These are phyloP conservation scores for Cartodere bifasciata DNA, from an alignment of 2,888 invertebrate species.

Conservation along the genomic window DNA sequence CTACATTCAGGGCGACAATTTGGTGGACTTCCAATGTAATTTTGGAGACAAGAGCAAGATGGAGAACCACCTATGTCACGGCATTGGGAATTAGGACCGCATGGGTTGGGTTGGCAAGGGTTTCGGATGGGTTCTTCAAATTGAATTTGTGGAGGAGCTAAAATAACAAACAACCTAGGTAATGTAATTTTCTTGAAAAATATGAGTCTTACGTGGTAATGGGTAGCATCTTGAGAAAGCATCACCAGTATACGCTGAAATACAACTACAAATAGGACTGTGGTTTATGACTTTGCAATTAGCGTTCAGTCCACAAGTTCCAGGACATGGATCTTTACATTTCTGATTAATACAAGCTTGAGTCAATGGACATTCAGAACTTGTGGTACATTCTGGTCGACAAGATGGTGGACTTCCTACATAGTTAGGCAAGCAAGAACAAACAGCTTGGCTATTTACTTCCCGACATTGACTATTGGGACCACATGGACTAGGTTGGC, in stretches of 20 bases:
- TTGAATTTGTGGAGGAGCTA: conserved; percentile 19
- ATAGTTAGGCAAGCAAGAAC: conserved; percentile 46
- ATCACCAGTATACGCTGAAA: conserved; percentile 47
- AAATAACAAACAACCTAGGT: conserved; percentile 13
- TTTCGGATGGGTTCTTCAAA: conserved; percentile 27
- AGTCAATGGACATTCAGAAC: conserved; percentile 40
- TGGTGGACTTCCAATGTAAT: conserved; percentile 59
- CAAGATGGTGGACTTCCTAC: conserved; percentile 48
- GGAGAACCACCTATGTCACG: conserved; percentile 39
- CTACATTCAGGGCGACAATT: conserved; percentile 66
- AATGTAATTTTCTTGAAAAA: neutral
- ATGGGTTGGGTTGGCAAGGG: conserved; percentile 58
- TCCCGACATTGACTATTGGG: conserved; percentile 63
- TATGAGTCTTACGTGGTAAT: conserved; percentile 30
- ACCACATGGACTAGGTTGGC: conserved; percentile 65
- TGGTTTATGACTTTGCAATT: conserved; percentile 44
- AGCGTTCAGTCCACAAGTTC: conserved; percentile 40
- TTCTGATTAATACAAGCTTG: conserved; percentile 31
- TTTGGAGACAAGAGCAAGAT: conserved; percentile 51
- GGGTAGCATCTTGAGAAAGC: conserved; percentile 56
- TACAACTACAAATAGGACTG: conserved; percentile 57
- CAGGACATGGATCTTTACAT: conserved; percentile 38
- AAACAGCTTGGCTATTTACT: conserved; percentile 42
- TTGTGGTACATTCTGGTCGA: conserved; percentile 43
- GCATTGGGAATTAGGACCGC: conserved; percentile 55